These are phyloP conservation scores for Cathartes aura DNA, from an alignment of 2,113 vertebrate genomes.

Conservation along the genomic window DNA sequence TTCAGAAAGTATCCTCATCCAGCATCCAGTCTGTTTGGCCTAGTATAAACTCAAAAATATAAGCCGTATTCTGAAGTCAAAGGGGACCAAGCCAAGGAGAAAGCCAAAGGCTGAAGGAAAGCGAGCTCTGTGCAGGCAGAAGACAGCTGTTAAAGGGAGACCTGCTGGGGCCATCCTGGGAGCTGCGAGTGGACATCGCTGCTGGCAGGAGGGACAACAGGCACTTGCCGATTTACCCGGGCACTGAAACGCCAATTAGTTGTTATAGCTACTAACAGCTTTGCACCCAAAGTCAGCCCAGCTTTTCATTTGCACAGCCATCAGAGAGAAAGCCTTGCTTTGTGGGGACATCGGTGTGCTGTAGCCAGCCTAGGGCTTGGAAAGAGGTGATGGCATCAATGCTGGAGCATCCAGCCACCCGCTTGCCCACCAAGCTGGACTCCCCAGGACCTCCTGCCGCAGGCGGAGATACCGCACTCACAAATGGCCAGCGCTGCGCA, in stretches of 20 bases:
- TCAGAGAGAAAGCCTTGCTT: neutral
- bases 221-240: neutral
- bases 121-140: neutral
- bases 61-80: neutral
- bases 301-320: neutral
- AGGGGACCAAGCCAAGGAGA: neutral
- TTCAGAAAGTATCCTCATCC: neutral
- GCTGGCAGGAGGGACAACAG: neutral
- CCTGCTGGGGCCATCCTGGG: neutral
- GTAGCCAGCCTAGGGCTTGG: neutral
- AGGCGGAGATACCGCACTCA: neutral
- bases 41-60: neutral
- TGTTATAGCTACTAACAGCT: neutral
- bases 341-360: accelerated
- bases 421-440: accelerated
- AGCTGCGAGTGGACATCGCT: accelerated
- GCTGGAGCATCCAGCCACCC: neutral
- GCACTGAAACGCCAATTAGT: neutral
- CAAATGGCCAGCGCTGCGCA: accelerated
- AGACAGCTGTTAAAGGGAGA: neutral
- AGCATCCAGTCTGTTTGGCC: neutral
- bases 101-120: neutral
- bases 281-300: neutral
- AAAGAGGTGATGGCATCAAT: neutral
- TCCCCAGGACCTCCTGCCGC: neutral